Conservation (phyloP, 2,113 vertebrate species). For the Paralichthys olivaceus region DNA sequence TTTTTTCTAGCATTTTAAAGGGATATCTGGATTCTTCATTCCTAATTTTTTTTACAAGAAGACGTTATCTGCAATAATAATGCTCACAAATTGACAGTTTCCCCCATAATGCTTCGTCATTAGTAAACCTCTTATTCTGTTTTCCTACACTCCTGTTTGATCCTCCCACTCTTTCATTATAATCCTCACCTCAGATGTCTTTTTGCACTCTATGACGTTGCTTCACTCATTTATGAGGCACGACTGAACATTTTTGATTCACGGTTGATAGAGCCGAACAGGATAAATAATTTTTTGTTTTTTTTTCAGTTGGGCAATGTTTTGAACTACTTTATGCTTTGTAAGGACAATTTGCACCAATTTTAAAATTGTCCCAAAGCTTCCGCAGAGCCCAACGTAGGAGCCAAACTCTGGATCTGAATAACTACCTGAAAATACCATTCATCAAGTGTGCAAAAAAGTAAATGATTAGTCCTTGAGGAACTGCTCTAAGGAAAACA, state of each 20-base stretch:
- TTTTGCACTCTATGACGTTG: conserved; percentile 10
- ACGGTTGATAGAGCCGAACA: neutral
- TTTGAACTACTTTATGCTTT: conserved; percentile 13
- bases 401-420: neutral
- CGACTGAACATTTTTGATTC: conserved; percentile 19
- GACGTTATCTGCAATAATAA: conserved; percentile 9
- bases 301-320: neutral
- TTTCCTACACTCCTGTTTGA: conserved; percentile 41
- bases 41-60: neutral
- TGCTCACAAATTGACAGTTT: conserved; percentile 20
- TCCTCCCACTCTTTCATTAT: conserved; percentile 52
- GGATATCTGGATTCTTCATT: neutral
- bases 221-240: conserved; percentile 22
- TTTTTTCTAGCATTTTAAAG: neutral
- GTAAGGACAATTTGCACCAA: conserved; percentile 24
- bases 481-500: conserved; percentile 36
- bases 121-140: conserved; percentile 32
- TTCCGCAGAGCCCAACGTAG: neutral
- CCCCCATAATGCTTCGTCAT: conserved; percentile 42
- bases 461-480: conserved; percentile 21
- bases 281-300: neutral
- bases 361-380: neutral
- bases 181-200: conserved; percentile 29
- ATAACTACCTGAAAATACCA: neutral
- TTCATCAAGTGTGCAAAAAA: neutral